Evolutionary conservation across 2,113 vertebrate species (phyloP).

Genomic region (Cochlearius cochlearius): DNA sequence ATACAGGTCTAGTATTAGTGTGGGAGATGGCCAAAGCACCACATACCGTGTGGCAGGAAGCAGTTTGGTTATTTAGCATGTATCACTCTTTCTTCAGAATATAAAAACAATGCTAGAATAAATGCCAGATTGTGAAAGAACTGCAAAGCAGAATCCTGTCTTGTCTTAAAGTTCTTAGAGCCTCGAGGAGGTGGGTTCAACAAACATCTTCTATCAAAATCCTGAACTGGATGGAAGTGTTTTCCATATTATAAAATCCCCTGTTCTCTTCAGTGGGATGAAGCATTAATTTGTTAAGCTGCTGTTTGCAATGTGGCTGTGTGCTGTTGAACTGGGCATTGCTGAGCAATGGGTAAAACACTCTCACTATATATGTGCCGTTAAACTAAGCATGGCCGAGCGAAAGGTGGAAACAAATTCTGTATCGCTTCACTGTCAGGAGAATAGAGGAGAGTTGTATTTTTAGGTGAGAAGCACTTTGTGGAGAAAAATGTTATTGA

Average conservation of each 20-base stretch:
- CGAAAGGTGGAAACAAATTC: not conserved
- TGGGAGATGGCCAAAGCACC: not conserved
- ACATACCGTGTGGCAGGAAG: not conserved
- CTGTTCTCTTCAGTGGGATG: not conserved
- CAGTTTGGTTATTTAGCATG: not conserved
- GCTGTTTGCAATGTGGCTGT: not conserved
- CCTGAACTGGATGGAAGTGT: not conserved
- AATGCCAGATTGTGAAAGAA: not conserved
- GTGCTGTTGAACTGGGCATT: not conserved
- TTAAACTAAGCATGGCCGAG: not conserved
- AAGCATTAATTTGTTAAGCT: not conserved
- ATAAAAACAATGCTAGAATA: not conserved
- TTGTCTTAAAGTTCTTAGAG: not conserved
- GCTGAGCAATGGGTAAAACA: not conserved
- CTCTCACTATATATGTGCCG: not conserved
- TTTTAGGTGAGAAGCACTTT: not conserved
- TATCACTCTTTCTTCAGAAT: not conserved
- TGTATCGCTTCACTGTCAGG: not conserved
- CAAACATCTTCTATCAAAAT: not conserved
- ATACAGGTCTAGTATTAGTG: not conserved
- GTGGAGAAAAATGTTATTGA: not conserved
- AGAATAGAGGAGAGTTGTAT: not conserved
- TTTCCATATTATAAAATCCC: not conserved
- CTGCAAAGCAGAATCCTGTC: not conserved
- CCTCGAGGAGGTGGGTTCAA: not conserved